Base-by-base conservation (phyloP, 2,797 vertebrate species). In the Emydoidea blandingii region DNA sequence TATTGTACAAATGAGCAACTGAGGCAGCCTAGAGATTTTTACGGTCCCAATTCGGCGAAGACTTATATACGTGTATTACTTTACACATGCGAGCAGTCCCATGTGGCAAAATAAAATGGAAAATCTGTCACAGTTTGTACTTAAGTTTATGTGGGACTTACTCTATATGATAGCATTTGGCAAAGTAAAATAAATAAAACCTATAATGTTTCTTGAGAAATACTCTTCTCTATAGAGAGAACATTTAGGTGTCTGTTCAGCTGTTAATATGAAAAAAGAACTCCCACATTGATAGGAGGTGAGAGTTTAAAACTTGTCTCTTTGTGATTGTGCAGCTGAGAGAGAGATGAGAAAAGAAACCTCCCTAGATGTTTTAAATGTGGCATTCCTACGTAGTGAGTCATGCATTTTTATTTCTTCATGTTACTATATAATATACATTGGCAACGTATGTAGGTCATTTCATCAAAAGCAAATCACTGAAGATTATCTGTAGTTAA, bases 401-500 rank as follows among this genome's bases (percentile, higher is more conserved):
- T 6, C 57, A 92, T 34, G 57, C 4, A 3, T 85, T 94, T 62
- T 93, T 84, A 8, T 80, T 91, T 83, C 72, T 91, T 44, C 10
- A 4, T 0, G 2, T 27, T 1, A 1, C 52, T 90, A 15, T 56
- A 62, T 49, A 47, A 49, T 49, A 49, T 47, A 29, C 19, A 1
- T n/a, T 56, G 47, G 56, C 56, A 85, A 83, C 15, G 1, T 72
- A 19, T 49, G 23, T 89, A 80, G 82, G 72, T 79, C 0, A 9
- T 76, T 91, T 92, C 88, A 29, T 78, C 95, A 56, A 21, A 29
- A 54, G 0, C 2, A 19, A 80, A 87, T 34, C 16, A 49, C 16
- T 90, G 80, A 85, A 83, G 62, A 76, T 93, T 89, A 85, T 34
- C 49, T 47, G 72, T 9, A 87, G 53, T 79, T 94, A 92, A 84